A percentile compares a stretch with the other conserved stretches of the same genome.
Conservation (phyloP, 2,113 vertebrate genomes). For the Coptodon bakossiorum region DNA sequence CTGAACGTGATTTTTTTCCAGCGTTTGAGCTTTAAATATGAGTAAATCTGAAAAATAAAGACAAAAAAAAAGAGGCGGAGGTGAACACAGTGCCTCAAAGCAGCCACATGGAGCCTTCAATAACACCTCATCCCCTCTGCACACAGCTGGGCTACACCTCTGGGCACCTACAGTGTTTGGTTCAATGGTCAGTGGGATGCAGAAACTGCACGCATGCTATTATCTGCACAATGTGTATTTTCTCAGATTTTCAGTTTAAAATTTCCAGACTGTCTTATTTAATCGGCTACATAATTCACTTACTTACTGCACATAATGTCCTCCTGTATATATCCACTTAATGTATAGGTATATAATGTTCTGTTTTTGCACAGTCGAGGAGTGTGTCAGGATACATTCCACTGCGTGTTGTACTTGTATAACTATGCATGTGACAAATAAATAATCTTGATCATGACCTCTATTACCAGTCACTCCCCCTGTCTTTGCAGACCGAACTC, state of each 20-base stretch:
- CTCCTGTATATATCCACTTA: background rate
- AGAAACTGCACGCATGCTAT: fast-evolving
- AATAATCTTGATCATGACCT: background rate
- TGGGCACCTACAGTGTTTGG: background rate
- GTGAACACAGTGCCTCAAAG: background rate
- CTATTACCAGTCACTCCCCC: background rate
- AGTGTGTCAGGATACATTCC: background rate
- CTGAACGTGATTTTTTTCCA: fast-evolving
- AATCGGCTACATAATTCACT: background rate
- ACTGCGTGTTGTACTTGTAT: fast-evolving
- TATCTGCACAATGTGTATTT: background rate
- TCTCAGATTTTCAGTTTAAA: background rate
- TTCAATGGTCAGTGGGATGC: background rate
- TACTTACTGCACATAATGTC: background rate
- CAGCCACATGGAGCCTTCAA: background rate
- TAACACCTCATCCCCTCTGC: background rate
- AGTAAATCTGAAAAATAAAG: background rate
- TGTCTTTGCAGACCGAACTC: background rate
- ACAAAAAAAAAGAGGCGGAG: background rate
- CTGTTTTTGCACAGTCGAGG: too few relatives aligned
- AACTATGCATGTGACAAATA: background rate
- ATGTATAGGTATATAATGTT: background rate
- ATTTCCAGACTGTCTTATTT: background rate
- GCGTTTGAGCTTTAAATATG: background rate
- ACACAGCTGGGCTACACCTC: background rate